Percentiles rank a stretch among this genome's conserved stretches.
phyloP scores from a whole-genome alignment of 2,113 vertebrate genomes.

The Vulpes ferrilata region DNA sequence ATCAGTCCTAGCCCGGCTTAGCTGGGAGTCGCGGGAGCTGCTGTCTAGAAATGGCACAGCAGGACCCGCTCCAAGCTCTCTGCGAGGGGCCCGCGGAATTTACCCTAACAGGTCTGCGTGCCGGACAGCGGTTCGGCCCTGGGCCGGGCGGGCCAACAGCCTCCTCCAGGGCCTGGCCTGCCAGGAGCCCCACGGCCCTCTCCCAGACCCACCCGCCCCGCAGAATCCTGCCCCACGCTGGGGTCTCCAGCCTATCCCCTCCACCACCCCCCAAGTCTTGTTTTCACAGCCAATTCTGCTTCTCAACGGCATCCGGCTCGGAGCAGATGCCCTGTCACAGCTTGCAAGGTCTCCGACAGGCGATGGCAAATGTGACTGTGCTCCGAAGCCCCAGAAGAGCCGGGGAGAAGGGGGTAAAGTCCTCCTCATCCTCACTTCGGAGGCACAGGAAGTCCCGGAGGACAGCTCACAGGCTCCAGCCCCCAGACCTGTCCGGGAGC shows the following conservation, averaged over 20 bases:
- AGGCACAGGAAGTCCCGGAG: neutral
- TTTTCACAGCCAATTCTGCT: neutral
- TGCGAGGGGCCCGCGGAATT: neutral
- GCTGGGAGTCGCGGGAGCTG: conserved; percentile 14
- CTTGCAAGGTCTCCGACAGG: neutral
- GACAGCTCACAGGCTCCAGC: neutral
- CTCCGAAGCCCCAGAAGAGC: neutral
- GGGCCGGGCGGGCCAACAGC: neutral
- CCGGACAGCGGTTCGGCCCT: neutral
- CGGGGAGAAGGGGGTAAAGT: neutral
- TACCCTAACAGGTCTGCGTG: neutral
- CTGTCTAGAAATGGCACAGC: conserved; percentile 33
- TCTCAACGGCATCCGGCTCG: neutral
- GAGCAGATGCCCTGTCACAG: neutral
- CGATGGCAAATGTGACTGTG: neutral
- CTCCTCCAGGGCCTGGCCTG: neutral
- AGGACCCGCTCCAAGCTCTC: neutral
- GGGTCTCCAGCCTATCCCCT: neutral
- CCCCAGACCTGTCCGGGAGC: neutral
- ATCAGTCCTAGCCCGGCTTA: neutral
- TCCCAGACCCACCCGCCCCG: neutral
- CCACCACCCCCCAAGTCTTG: neutral
- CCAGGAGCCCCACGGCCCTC: neutral
- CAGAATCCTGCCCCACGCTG: neutral
- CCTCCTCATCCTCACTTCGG: neutral